These are phyloP conservation scores for Chascanopsetta lugubris DNA, from an alignment of 2,113 vertebrate genomes.

Conservation along the genomic window DNA sequence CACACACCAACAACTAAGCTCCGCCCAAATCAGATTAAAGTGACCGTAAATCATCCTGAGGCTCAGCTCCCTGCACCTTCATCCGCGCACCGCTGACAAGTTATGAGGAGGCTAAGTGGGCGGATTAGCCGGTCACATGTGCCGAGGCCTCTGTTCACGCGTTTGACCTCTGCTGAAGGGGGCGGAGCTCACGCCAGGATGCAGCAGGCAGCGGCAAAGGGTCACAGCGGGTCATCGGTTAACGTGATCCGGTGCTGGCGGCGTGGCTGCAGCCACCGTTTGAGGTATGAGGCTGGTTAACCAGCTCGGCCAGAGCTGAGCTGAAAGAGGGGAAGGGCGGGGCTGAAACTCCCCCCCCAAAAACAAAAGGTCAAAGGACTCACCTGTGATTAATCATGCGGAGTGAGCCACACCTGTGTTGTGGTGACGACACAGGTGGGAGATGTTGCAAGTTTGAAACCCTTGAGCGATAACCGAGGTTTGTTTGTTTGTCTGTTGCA, in stretches of 20 bases:
- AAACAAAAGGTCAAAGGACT: slow-evolving; percentile 7
- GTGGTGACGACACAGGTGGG: slow-evolving; percentile 2
- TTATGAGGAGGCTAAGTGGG: slow-evolving; percentile 19
- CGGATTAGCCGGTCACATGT: slow-evolving; percentile 36
- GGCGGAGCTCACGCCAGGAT: slow-evolving; percentile 29
- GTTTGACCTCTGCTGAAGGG: slow-evolving; percentile 15
- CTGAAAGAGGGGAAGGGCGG: slow-evolving; percentile 42
- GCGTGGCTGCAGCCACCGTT: slow-evolving; percentile 28
- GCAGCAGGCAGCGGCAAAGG: slow-evolving; percentile 35
- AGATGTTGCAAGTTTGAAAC: slow-evolving; percentile 15
- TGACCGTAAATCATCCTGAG: slow-evolving; percentile 23
- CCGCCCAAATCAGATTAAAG: slow-evolving; percentile 21
- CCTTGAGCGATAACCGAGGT: not conserved
- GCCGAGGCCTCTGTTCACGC: slow-evolving; percentile 1
- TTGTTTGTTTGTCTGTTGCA: too few species aligned
- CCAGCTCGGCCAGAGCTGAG: slow-evolving; percentile 47
- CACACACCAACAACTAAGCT: not conserved
- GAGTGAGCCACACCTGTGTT: slow-evolving; percentile 4
- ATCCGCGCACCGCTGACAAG: slow-evolving; percentile 20
- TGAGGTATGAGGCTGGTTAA: slow-evolving; percentile 48
- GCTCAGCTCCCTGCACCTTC: slow-evolving; percentile 21
- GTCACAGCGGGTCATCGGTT: slow-evolving; percentile 31
- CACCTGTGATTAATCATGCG: not conserved
- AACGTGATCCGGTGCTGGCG: slow-evolving; percentile 34
- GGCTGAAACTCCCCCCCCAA: not conserved